phyloP scores from a whole-genome alignment of 2,113 vertebrate species.

The Cavia porcellus region DNA sequence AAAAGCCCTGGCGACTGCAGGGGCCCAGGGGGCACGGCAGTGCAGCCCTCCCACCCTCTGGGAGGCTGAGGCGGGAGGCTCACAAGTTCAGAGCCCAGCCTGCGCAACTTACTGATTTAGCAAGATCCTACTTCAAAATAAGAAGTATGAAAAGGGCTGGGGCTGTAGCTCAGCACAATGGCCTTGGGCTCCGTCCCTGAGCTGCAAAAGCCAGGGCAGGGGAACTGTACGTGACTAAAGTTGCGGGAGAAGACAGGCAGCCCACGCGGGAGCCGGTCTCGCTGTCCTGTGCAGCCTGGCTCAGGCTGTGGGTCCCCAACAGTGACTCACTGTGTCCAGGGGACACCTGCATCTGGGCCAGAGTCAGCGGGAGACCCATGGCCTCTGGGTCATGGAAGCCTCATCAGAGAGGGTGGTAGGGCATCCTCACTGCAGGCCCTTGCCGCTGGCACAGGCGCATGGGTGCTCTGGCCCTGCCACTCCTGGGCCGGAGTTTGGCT shows the following conservation, averaged over 20 bases:
- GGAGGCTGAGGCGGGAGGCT: background rate
- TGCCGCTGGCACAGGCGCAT: background rate
- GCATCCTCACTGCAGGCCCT: background rate
- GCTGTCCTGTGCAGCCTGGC: background rate
- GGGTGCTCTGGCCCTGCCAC: background rate
- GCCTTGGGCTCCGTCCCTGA: background rate
- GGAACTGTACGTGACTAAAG: too few relatives aligned
- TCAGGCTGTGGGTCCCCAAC: background rate
- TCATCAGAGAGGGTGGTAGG: background rate
- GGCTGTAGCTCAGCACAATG: background rate
- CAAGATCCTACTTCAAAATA: background rate
- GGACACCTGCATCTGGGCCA: background rate
- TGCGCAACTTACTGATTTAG: background rate
- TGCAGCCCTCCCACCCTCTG: background rate
- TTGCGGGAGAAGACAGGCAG: background rate
- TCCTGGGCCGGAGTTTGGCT: background rate
- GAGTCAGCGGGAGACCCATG: background rate
- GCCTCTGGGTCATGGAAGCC: background rate
- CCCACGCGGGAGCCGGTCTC: too few relatives aligned
- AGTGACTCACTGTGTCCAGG: accelerated
- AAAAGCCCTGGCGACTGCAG: background rate
- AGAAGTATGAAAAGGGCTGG: background rate
- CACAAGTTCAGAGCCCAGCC: background rate
- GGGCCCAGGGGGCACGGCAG: background rate
- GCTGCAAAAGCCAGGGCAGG: background rate